These are phyloP conservation scores for Sternotherus odoratus DNA, from an alignment of 2,797 vertebrate species.

Conservation along the genomic window DNA sequence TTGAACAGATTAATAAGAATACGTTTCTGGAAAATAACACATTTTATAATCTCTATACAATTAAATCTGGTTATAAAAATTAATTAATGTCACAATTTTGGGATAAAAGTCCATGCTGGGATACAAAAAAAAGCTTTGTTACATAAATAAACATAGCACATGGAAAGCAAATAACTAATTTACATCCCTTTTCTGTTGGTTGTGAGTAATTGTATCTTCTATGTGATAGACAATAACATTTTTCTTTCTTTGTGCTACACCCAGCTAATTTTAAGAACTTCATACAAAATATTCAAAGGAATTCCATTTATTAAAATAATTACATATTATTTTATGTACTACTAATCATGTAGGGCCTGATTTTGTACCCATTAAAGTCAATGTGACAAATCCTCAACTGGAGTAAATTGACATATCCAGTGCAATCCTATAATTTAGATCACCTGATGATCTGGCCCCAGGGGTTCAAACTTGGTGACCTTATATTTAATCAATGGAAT, in stretches of 20 bases:
- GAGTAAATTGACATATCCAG: not conserved
- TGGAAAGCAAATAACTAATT: not conserved
- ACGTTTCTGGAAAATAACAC: not conserved
- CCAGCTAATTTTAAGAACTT: not conserved
- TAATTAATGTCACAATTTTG: not conserved
- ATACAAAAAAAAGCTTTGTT: not conserved
- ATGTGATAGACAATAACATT: not conserved
- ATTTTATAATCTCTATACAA: not conserved
- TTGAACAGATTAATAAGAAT: not conserved
- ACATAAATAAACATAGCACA: not conserved
- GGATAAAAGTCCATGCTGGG: not conserved
- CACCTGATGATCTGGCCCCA: not conserved
- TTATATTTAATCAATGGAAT: not conserved
- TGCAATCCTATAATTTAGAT: not conserved
- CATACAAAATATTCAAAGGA: too few species aligned
- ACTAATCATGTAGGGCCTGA: not conserved
- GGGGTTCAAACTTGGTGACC: not conserved
- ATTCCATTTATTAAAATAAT: not conserved
- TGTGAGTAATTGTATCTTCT: constrained; percentile 2
- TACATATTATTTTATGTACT: not conserved
- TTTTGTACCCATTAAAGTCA: not conserved
- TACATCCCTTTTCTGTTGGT: constrained; percentile 48
- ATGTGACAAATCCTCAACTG: not conserved
- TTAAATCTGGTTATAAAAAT: not conserved
- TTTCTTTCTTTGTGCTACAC: not conserved